Base-by-base conservation (phyloP, 2,888 invertebrate species). In the Agriotes lineatus region DNA sequence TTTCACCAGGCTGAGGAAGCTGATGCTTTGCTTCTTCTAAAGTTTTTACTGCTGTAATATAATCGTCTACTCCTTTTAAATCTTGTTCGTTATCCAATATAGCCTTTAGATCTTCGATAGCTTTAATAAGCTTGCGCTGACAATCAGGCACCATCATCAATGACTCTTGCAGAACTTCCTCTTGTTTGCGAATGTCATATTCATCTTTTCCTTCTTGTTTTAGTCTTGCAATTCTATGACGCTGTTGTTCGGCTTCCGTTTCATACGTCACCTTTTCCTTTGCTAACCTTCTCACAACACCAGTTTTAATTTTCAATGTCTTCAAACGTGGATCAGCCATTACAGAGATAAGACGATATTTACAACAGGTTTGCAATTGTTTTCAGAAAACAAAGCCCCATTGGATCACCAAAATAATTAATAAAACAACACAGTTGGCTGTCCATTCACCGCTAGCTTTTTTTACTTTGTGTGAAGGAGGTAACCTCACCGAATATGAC, bases 61-160 rank as follows among this genome's bases (percentile, higher is more conserved):
- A 96, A 68, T 92, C 93, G 78, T 90, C 91, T 14, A 87, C 83
- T 72, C 91, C 91, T 79, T 90, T 89, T n/a, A 96, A 87, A 79
- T 96, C 95, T 80, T 87, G 85, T 81, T 96, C 96, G 1, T 88
- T 88, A 67, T 91, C 89, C 66, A 96, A 80, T 59, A 91, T 89
- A 52, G 87, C 88, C 80, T 92, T 90, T 50, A 97, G 87, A 70
- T 96, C 93, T 39, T 90, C 89, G 77, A 86, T 91, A 39, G 96
- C 96, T 83, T 91, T 91, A 44, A 87, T 86, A 71, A 92, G 82
- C 85, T 96, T 89, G 76, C 94, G 88, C 78, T 93, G 91, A 78
- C 95, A 93, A 80, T 97, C 96, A 1, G 96, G 96, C 67, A 97
- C 89, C 96, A 97, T 96, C 93, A 95, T 94, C 77, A 93, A 85